Percentiles rank a stretch among this genome's conserved stretches.
Evolutionary conservation across 2,797 vertebrate species (phyloP).

Genomic region (Cygnus olor): DNA sequence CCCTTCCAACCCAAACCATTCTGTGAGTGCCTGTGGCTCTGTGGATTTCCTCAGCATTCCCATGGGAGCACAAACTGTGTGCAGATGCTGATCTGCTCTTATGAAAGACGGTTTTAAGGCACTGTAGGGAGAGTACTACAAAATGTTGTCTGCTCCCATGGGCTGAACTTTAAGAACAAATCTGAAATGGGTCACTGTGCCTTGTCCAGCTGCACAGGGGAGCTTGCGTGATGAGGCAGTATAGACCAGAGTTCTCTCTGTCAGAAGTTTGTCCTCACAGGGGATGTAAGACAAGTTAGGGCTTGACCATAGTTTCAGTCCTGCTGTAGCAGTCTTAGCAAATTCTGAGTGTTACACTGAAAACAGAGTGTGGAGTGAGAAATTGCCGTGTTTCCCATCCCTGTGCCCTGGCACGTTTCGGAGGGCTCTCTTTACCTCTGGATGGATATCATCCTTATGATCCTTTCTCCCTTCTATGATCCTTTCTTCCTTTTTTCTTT

Average conservation of each 20-base stretch:
- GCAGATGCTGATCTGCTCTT: neutral
- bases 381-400: neutral
- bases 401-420: neutral
- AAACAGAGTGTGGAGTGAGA: neutral
- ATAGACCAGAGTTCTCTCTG: neutral
- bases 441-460: neutral
- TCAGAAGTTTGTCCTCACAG: neutral
- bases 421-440: neutral
- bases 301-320: neutral
- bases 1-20: too few species aligned
- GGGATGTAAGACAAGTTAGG: neutral
- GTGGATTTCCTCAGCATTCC: neutral
- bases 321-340: neutral
- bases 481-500: neutral
- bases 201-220: rapidly evolving
- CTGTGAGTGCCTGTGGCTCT: neutral
- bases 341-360: neutral
- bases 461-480: neutral
- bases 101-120: neutral
- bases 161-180: neutral
- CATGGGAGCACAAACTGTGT: neutral
- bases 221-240: neutral
- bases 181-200: neutral
- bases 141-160: neutral
- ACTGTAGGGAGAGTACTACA: neutral